Percentiles rank a stretch among this genome's conserved stretches.
Conservation (phyloP, 2,797 vertebrate genomes). For the Macrochelys suwanniensis region DNA sequence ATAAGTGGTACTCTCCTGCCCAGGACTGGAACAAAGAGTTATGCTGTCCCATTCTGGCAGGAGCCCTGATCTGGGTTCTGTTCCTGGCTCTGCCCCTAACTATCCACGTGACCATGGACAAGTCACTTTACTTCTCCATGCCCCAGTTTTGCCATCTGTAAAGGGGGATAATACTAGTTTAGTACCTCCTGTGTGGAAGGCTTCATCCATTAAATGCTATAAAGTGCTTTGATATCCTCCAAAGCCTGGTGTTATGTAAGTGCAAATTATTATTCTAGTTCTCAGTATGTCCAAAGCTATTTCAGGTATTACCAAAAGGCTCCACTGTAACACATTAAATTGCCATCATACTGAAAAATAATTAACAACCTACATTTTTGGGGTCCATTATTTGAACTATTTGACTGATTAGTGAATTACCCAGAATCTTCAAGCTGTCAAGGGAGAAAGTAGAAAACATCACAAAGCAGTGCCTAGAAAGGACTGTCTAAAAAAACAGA, state of each 20-base stretch:
- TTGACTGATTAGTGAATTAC: slow-evolving; percentile 81
- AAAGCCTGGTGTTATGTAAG: slow-evolving; percentile 64
- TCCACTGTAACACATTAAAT: slow-evolving; percentile 72
- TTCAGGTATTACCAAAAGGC: slow-evolving; percentile 70
- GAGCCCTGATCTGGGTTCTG: background rate
- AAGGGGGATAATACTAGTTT: slow-evolving; percentile 17
- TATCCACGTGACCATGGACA: background rate
- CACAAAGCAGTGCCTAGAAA: slow-evolving; percentile 79
- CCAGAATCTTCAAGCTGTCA: slow-evolving; percentile 80
- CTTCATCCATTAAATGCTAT: slow-evolving; percentile 71
- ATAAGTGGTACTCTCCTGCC: background rate
- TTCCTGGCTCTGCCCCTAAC: slow-evolving; percentile 43
- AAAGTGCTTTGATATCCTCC: slow-evolving; percentile 60
- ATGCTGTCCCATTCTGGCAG: background rate
- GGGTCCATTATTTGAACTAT: slow-evolving; percentile 76
- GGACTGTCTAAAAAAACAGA: slow-evolving; percentile 72
- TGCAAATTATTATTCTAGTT: slow-evolving; percentile 69
- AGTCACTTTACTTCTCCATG: slow-evolving; percentile 55
- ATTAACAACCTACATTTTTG: slow-evolving; percentile 78
- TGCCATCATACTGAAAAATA: slow-evolving; percentile 75
- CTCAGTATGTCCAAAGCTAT: slow-evolving; percentile 69
- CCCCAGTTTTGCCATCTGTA: slow-evolving; percentile 40
- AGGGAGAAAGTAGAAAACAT: slow-evolving; percentile 79
- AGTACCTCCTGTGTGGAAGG: slow-evolving; percentile 55
- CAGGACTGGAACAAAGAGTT: background rate